Evolutionary conservation across 2,797 vertebrate genomes (phyloP).

Genomic region (Momotus momota): DNA sequence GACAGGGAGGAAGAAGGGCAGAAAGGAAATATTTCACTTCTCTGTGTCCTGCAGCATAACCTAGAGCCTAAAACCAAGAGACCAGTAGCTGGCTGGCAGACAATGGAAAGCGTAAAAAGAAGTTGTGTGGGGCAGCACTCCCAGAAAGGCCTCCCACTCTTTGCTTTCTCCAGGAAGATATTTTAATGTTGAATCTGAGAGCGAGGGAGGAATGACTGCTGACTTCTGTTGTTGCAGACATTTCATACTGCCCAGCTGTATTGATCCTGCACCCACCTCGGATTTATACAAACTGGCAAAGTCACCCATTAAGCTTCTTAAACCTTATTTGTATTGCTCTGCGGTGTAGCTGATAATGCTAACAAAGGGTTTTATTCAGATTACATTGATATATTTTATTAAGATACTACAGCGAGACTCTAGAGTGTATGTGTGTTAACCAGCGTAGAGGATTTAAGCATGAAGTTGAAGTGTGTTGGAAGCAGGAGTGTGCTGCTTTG

Average conservation of each 20-base stretch:
- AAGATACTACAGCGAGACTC: background rate
- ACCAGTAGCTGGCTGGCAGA: background rate
- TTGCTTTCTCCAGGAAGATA: background rate
- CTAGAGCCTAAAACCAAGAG: background rate
- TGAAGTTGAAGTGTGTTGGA: background rate
- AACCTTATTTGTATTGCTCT: background rate
- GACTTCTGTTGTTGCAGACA: background rate
- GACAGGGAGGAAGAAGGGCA: background rate
- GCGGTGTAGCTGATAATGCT: too few relatives aligned
- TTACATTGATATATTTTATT: rapidly evolving
- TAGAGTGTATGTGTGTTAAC: background rate
- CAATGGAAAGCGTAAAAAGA: rapidly evolving
- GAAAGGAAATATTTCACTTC: background rate
- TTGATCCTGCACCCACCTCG: background rate
- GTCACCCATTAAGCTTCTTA: background rate
- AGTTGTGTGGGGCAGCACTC: background rate
- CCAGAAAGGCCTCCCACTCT: background rate
- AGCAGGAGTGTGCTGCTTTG: background rate
- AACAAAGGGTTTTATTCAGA: background rate
- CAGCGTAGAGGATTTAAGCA: background rate
- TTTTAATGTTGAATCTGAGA: background rate
- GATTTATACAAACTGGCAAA: background rate
- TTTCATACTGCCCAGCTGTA: background rate
- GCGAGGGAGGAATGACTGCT: background rate
- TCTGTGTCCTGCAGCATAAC: background rate